Conservation (phyloP, 2,113 vertebrate species). For the Turdus rufiventris region DNA sequence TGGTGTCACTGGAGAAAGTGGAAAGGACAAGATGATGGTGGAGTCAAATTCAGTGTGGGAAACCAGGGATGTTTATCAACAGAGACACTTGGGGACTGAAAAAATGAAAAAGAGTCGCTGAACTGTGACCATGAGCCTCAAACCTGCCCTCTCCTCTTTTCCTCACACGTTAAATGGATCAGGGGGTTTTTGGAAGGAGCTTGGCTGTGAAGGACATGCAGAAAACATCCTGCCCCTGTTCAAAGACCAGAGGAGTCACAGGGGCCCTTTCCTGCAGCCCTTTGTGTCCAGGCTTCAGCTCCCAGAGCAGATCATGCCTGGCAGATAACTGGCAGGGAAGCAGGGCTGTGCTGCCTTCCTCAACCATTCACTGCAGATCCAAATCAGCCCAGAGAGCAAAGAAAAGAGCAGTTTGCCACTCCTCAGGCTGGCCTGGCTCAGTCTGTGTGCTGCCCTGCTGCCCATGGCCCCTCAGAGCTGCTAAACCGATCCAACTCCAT, state of each 20-base stretch:
- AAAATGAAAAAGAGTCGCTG: neutral
- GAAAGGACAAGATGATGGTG: neutral
- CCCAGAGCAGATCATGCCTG: neutral
- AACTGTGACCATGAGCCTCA: neutral
- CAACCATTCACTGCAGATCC: neutral
- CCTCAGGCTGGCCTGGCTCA: neutral
- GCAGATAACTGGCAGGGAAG: neutral
- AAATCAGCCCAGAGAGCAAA: neutral
- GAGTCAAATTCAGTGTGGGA: neutral
- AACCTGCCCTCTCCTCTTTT: neutral
- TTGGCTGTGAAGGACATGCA: neutral
- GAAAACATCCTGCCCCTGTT: neutral
- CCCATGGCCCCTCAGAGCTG: rapidly evolving
- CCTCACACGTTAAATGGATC: neutral
- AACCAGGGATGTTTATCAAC: neutral
- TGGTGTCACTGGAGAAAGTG: neutral
- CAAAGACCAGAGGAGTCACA: neutral
- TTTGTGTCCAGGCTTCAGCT: neutral
- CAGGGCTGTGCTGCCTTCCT: neutral
- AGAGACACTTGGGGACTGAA: neutral
- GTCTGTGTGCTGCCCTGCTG: rapidly evolving
- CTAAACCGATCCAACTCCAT: neutral
- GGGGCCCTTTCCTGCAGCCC: neutral
- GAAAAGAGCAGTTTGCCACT: neutral
- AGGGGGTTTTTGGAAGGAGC: neutral